Base-by-base conservation (phyloP, 2,797 vertebrate species). In the Podarcis lilfordi region DNA sequence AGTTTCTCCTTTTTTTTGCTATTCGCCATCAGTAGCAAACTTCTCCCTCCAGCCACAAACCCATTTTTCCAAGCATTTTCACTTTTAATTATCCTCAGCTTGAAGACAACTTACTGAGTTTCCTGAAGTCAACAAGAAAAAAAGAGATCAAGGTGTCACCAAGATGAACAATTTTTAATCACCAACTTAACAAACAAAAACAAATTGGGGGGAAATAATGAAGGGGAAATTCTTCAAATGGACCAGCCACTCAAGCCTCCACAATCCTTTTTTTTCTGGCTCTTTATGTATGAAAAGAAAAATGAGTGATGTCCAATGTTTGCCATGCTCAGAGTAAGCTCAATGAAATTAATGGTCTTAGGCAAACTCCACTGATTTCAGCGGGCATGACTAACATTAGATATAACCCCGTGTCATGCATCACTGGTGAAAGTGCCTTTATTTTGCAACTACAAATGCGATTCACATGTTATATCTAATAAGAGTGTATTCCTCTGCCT, bases 91-190 rank as follows among this genome's bases (percentile, higher is more conserved):
- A 8, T 68, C 29, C 85, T 71, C 88, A 50, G 84, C 55, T 82
- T 32, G 8, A 86, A 84, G n/a, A 59, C 0, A 0, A 55, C 15
- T 88, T 86, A 71, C 45, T 37, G 82, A 35, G 2, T 76, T 37
- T 82, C 77, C 55, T 78, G 6, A 93, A 35, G 23, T 69, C 89
- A 89, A 61, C 75, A 80, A 5, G 85, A 61, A 85, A 40, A 50
- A 4, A 86, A 69, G 40, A 55, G 43, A 50, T 75, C 10, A 15
- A 15, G 9, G 66, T 85, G 59, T 55, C 78, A 89, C 29, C 19
- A 40, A 81, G 32, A 86, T 84, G 82, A 89, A 77, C 25, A 5
- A 13, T 81, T 88, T 11, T 27, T 85, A 72, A 79, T 92, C 55
- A 75, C 84, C 25, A 8, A 82, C 75, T 37, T 40, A 40, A 25